These are phyloP conservation scores for Zosterops hypoxanthus DNA, from an alignment of 2,113 vertebrate genomes.

Conservation along the genomic window DNA sequence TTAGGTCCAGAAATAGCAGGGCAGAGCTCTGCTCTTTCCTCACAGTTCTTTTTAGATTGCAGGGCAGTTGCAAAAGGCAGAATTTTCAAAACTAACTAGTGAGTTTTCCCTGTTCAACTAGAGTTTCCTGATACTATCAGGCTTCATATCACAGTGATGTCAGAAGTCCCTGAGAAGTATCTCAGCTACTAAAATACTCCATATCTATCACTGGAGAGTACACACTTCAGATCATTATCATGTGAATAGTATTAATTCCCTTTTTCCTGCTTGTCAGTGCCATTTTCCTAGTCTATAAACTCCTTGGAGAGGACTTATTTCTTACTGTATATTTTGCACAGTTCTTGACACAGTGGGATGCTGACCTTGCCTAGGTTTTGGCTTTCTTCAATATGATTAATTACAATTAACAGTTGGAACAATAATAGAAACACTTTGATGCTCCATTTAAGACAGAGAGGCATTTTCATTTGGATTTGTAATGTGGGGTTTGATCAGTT, in stretches of 20 bases:
- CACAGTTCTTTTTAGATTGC: background rate
- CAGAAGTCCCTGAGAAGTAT: background rate
- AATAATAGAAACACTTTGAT: background rate
- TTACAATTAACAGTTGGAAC: background rate
- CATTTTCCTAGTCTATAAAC: background rate
- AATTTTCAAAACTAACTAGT: background rate
- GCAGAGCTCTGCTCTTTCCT: background rate
- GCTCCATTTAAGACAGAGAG: background rate
- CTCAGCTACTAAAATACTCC: background rate
- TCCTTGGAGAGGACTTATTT: background rate
- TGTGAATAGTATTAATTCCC: background rate
- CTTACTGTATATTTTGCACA: background rate
- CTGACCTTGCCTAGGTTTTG: background rate
- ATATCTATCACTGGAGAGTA: background rate
- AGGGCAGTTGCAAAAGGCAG: background rate
- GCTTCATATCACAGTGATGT: constrained; percentile 6
- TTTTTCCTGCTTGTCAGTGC: background rate
- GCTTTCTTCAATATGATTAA: background rate
- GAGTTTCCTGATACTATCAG: background rate
- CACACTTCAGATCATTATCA: background rate
- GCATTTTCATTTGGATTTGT: constrained; percentile 9
- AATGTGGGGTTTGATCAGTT: background rate
- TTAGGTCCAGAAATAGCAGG: background rate
- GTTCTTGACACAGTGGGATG: background rate
- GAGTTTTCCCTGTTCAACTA: background rate